Evolutionary conservation across 2,113 vertebrate species (phyloP).

Genomic region (Amblyornis subalaris): DNA sequence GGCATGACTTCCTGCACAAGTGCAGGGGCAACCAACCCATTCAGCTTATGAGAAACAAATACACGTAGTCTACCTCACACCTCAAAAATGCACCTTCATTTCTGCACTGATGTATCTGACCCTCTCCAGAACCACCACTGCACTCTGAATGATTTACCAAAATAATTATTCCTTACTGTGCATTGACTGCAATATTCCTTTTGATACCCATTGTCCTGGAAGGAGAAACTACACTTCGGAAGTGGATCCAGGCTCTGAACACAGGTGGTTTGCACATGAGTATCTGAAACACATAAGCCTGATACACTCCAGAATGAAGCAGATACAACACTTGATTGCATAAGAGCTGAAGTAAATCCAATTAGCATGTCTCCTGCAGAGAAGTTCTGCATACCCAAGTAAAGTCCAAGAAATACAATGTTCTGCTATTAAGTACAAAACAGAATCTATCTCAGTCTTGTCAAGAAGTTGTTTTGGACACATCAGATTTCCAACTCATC

Average conservation of each 20-base stretch:
- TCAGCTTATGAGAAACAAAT: neutral
- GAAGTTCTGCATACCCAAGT: neutral
- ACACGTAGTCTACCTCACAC: neutral
- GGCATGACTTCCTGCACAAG: neutral
- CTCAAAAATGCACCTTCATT: neutral
- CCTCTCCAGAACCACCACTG: neutral
- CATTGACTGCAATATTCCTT: neutral
- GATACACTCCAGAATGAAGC: neutral
- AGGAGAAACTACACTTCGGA: neutral
- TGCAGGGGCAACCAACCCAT: neutral
- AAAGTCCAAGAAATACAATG: neutral
- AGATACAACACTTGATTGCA: neutral
- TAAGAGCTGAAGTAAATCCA: neutral
- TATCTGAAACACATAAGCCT: neutral
- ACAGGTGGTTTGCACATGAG: fast-evolving
- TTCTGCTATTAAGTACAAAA: neutral
- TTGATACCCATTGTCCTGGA: neutral
- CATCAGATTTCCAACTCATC: neutral
- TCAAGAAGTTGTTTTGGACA: neutral
- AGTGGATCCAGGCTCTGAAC: neutral
- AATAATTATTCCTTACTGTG: neutral
- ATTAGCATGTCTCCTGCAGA: neutral
- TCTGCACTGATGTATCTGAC: neutral
- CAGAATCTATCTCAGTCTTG: neutral
- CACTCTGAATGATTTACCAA: neutral